Evolutionary conservation across 2,113 vertebrate species (phyloP).

Genomic region (Oncorhynchus nerka): DNA sequence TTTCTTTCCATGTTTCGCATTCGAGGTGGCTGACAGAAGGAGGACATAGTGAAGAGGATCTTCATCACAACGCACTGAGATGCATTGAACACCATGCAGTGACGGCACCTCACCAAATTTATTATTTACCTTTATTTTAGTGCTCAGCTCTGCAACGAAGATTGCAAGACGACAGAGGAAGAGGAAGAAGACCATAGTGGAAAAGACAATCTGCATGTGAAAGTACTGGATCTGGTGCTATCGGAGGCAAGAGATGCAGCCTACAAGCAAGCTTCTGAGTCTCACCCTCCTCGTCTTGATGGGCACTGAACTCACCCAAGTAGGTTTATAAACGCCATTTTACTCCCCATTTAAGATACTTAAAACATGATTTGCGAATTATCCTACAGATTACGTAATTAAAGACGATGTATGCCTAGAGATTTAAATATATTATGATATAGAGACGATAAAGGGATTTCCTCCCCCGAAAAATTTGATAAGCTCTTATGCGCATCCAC

Average conservation of each 20-base stretch:
- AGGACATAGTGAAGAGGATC: slow-evolving; percentile 40
- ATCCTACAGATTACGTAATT: not conserved
- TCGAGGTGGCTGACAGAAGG: slow-evolving; percentile 46
- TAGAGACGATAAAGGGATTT: too few species aligned
- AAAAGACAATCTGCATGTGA: slow-evolving; percentile 61
- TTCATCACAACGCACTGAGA: slow-evolving; percentile 26
- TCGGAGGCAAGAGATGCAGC: slow-evolving; percentile 69
- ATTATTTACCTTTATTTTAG: slow-evolving; percentile 69
- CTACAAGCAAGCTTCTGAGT: slow-evolving; percentile 83
- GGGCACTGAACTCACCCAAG: slow-evolving; percentile 89
- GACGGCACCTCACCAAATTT: slow-evolving; percentile 71
- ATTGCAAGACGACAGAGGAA: slow-evolving; percentile 33
- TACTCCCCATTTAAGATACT: slow-evolving; percentile 49
- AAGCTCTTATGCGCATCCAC: too few species aligned
- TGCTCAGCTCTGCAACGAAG: slow-evolving; percentile 60
- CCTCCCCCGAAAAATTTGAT: too few species aligned
- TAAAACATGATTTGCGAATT: slow-evolving; percentile 22
- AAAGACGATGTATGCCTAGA: too few species aligned
- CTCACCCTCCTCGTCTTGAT: slow-evolving; percentile 84
- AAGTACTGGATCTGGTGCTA: slow-evolving; percentile 56
- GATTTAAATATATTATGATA: too few species aligned
- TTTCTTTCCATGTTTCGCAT: not conserved
- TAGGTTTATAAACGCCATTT: slow-evolving; percentile 82
- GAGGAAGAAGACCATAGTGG: slow-evolving; percentile 31
- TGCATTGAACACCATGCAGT: slow-evolving; percentile 78